Evolutionary conservation across 2,888 invertebrate genomes (phyloP), one percentile per base, ranked within the genome.

Genomic region (Peribatodes rhomboidaria): DNA sequence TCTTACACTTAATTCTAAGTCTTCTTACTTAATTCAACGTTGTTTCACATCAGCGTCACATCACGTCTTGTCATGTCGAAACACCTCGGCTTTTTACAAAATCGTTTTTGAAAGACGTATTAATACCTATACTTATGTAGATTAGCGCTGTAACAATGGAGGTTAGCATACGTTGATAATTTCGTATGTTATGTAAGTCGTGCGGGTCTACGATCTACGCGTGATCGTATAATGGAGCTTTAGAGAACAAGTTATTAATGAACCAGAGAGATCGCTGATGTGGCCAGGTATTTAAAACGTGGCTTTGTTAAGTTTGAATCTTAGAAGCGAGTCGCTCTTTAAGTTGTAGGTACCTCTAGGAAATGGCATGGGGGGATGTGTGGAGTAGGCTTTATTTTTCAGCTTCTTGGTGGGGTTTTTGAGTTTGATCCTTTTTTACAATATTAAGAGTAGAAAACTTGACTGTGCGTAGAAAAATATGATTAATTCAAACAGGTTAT

Each of bases 51-150:
- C 47, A 22, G 53, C 52, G 62, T 10, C 52, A 31, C 42, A 33
- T 77, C 74, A 67, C 64, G 72, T 74, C 73, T 60, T 65, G 63
- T 74, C 72, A 81, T 89, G 89, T 84, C 82, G 90, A 87, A 90
- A 91, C 79, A 74, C 76, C 80, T 76, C 80, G 80, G 85, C 79
- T 90, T 90, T 90, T 87, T 87, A 89, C 85, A 86, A 85, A 91
- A 87, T 85, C 85, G 83, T 86, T 90, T 90, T 91, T 89, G 91
- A 88, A 91, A 90, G 88, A 86, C 65, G 56, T 60, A 90, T 92
- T 92, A 92, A 92, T 92, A 90, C 90, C 90, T 90, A 90, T 92
- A 92, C 91, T 92, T 92, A 92, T 90, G 90, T 90, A 92, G 90
- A 92, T 92, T 90, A 90, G 85, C 82, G 86, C 72, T 82, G 79